A percentile compares a stretch with the other conserved stretches of the same genome.
phyloP scores from a whole-genome alignment of 35 echinoderm and acorn worm species.

The Apostichopus californicus region DNA sequence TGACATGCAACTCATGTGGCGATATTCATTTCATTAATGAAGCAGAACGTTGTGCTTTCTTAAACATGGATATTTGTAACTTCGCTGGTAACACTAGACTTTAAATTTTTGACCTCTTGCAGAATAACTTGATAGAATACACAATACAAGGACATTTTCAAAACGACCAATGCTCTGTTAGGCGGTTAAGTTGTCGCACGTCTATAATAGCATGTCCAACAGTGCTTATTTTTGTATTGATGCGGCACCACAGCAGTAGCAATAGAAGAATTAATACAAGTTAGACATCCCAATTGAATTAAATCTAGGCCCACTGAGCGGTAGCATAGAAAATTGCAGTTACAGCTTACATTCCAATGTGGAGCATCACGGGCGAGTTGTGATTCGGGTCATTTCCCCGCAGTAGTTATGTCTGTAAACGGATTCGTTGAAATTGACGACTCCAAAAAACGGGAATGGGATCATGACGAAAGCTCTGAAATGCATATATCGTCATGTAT shows the following conservation, averaged over 20 bases:
- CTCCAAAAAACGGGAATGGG: neutral
- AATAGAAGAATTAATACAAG: neutral
- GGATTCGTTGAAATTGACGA: neutral
- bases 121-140: no score
- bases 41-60: no score
- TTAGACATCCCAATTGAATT: neutral
- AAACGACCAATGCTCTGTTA: no score
- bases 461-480: neutral
- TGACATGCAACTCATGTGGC: no score
- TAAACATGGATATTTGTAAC: no score
- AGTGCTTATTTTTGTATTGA: neutral
- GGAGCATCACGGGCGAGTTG: neutral
- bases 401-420: neutral
- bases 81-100: no score
- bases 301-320: neutral
- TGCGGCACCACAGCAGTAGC: neutral
- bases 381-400: neutral
- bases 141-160: no score
- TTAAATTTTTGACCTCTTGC: no score
- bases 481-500: neutral
- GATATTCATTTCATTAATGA: no score
- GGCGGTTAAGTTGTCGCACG: no score
- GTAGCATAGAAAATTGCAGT: neutral
- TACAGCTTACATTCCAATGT: neutral
- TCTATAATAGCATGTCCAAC: neutral